phyloP scores from a whole-genome alignment of 2,797 vertebrate genomes.

The Neosilurus hyrtlii region DNA sequence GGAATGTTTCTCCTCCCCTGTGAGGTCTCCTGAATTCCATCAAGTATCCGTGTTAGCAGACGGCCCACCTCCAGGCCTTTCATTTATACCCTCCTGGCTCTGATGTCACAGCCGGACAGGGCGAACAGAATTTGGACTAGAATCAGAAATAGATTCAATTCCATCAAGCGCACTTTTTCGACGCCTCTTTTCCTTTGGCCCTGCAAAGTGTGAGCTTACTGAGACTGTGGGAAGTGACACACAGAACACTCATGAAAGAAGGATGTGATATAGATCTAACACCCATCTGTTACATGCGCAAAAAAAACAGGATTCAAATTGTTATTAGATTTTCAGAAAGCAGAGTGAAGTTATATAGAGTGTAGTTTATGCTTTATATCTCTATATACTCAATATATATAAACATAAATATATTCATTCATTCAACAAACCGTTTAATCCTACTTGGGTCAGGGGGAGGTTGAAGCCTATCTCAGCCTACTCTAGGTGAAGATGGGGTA shows the following conservation, averaged over 20 bases:
- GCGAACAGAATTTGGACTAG: slow-evolving; percentile 29
- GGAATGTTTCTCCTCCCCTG: slow-evolving; percentile 8
- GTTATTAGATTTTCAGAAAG: not conserved
- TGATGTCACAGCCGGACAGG: slow-evolving; percentile 50
- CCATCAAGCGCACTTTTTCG: not conserved
- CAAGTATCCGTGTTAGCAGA: slow-evolving; percentile 21
- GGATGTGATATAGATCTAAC: not conserved
- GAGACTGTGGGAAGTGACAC: not conserved
- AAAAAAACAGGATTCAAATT: not conserved
- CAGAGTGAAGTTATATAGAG: too few relatives aligned
- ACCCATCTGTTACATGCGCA: not conserved
- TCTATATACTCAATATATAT: not conserved
- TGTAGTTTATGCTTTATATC: too few relatives aligned
- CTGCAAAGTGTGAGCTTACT: not conserved
- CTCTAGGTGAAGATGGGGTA: too few relatives aligned
- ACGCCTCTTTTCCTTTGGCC: not conserved
- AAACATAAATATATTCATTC: too few relatives aligned
- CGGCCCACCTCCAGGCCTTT: slow-evolving; percentile 21
- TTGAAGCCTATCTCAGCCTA: too few relatives aligned
- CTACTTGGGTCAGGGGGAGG: too few relatives aligned
- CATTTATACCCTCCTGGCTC: slow-evolving; percentile 49
- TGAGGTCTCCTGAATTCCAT: slow-evolving; percentile 17
- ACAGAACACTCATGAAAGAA: not conserved
- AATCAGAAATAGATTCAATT: slow-evolving; percentile 31
- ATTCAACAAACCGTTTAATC: too few relatives aligned